Base-by-base conservation (phyloP, 2,888 invertebrate genomes). In the Chymomyza caudatula region DNA sequence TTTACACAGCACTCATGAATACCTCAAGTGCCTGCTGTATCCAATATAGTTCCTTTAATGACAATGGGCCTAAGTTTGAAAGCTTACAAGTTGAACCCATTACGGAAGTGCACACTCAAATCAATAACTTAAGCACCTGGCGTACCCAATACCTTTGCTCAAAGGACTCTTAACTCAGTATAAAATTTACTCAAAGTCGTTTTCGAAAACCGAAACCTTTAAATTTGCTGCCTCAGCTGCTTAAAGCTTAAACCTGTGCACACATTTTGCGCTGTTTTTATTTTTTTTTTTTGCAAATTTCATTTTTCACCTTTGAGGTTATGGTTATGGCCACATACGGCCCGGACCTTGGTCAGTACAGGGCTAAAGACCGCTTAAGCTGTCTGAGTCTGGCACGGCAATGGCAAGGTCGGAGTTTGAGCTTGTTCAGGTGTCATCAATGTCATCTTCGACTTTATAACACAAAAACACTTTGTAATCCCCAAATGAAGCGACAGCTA, bases 381-480 rank as follows among this genome's bases (percentile, higher is more conserved):
- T 74, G 80, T 81, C 80, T 84, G 82, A 52, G 51, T 51, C 20
- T 51, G 51, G 51, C 20, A 20, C 2, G 51, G 17, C 19, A 3
- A 20, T 17, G 51, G 17, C 19, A 13, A 17, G 22, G 20, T 20
- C 11, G 23, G 23, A 37, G 29, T 22, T 4, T 53, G 23, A 25
- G 63, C 60, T 53, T 75, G 77, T 82, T 77, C 82, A 83, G 82
- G 82, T 83, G 82, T 83, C 82, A 81, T 84, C 86, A 78, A 85
- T 83, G 82, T 83, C 82, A 78, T 84, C 86, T 82, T 85, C 82
- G 84, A 83, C 84, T 85, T 85, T 85, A 82, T 84, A 84, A 84
- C 81, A 81, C 78, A 82, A 81, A 85, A 83, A 85, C 86, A 83
- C 86, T 83, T 83, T 84, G 85, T 86, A 83, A 83, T 83, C 83